Evolutionary conservation across 1,140 invertebrate genomes (phyloP), one percentile per base, ranked within the genome.

Genomic region (Telenomus remus): DNA sequence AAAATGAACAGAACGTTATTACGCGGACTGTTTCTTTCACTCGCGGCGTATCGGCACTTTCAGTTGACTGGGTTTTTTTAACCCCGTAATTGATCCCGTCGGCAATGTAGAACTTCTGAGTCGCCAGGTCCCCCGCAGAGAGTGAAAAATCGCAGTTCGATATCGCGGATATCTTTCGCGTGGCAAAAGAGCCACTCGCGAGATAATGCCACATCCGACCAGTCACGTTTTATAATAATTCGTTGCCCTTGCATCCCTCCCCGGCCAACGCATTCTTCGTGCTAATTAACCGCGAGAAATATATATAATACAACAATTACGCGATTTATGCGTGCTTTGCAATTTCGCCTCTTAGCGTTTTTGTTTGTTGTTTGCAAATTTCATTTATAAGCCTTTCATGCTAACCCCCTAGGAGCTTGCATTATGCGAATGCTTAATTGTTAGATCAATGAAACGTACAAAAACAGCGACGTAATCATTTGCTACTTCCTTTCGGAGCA

Each of bases 211-310:
- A 77, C 71, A 78, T 80, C 73, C 73, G 69, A 68, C 79, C 59
- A 81, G 79, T 81, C 79, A 81, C 79, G 79, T 72, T 79, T 80
- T 79, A 77, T 79, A 80, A 80, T 79, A 78, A 80, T 78, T 80
- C 73, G 39, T 27, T 60, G 54, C 69, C 59, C 73, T 11, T 19
- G 19, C 19, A 39, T 37, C 0, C n/a, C 2, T 11, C 51, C 39
- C 53, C 59, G 14, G 39, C 49, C 42, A 13, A 15, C 33, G 48
- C 64, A 73, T 72, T 71, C 76, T 69, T 76, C 66, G 65, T 51
- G 70, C 74, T 77, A 80, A 80, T 80, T 79, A 80, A 74, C 73
- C 33, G 57, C 56, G 43, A 63, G 55, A 66, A 74, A 63, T 65
- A 57, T 64, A 72, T 68, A 74, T 68, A 27, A 1, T 27, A 6